These are phyloP conservation scores for Liolophura sinensis DNA, from an alignment of 1,140 invertebrate genomes.

Conservation along the genomic window DNA sequence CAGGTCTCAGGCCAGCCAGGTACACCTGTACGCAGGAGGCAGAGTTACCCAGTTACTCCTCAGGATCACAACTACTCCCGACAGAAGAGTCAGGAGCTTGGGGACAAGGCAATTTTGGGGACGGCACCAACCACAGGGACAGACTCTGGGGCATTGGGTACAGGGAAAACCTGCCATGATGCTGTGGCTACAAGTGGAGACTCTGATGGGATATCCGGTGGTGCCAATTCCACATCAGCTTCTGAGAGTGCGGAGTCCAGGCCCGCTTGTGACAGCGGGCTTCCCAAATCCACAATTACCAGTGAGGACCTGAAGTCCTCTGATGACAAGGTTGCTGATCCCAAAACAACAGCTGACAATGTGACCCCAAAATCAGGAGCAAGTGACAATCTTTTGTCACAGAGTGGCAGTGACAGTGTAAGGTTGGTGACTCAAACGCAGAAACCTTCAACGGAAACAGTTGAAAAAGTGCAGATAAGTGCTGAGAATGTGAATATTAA, in stretches of 20 bases:
- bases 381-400: background rate
- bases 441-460: background rate
- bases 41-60: background rate
- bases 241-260: too few relatives aligned
- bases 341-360: background rate
- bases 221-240: too few relatives aligned
- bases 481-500: background rate
- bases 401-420: background rate
- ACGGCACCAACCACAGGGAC: background rate
- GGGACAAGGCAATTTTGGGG: conserved; percentile 7
- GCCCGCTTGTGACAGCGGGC: too few relatives aligned
- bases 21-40: too few relatives aligned
- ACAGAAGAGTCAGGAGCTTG: conserved; percentile 27
- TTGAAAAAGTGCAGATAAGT: background rate
- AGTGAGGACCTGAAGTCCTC: too few relatives aligned
- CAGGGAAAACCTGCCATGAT: background rate
- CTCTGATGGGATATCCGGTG: too few relatives aligned
- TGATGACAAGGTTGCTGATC: too few relatives aligned
- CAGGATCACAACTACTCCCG: conserved; percentile 53
- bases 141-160: background rate
- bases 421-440: background rate
- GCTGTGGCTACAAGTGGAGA: too few relatives aligned
- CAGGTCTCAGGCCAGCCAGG: conserved; percentile 20
- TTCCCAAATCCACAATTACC: too few relatives aligned
- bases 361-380: background rate